Conservation (phyloP, 2,797 vertebrate genomes). For the Acipenser transmontanus region DNA sequence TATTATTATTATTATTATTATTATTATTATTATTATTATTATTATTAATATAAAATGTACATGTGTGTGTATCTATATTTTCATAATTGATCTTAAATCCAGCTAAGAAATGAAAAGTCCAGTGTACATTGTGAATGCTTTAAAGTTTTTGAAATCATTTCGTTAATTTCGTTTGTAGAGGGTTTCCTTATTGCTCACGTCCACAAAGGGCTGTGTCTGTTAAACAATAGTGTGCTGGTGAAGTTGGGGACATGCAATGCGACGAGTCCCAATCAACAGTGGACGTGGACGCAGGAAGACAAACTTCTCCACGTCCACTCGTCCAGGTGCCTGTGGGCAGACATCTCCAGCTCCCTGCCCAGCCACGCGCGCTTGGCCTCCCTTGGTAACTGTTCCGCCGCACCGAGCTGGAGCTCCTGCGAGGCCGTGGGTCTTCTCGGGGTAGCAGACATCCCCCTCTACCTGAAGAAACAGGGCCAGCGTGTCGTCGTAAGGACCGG, state of each 20-base stretch:
- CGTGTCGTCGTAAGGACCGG: conserved; percentile 55
- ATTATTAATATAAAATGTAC: not conserved
- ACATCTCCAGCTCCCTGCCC: conserved; percentile 40
- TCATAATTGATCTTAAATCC: too few relatives aligned
- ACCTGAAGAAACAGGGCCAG: conserved; percentile 68
- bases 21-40: not conserved
- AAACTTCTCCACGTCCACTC: conserved; percentile 59
- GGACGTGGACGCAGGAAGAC: conserved; percentile 63
- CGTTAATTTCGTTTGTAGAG: too few relatives aligned
- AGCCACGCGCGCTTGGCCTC: conserved; percentile 46
- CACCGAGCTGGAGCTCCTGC: conserved; percentile 70
- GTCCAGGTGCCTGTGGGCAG: conserved; percentile 58
- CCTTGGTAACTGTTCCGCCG: conserved; percentile 44
- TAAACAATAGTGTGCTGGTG: too few relatives aligned
- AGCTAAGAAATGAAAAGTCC: too few relatives aligned
- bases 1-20: not conserved
- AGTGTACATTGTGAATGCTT: too few relatives aligned
- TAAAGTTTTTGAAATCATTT: too few relatives aligned
- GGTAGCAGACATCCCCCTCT: conserved; percentile 57
- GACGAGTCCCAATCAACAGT: conserved; percentile 54
- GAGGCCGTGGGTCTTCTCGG: conserved; percentile 55
- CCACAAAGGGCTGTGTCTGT: too few relatives aligned
- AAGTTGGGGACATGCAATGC: too few relatives aligned
- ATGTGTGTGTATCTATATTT: not conserved
- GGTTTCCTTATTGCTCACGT: too few relatives aligned